Conservation (phyloP, 2,797 vertebrate genomes). For the Ceryle rudis region DNA sequence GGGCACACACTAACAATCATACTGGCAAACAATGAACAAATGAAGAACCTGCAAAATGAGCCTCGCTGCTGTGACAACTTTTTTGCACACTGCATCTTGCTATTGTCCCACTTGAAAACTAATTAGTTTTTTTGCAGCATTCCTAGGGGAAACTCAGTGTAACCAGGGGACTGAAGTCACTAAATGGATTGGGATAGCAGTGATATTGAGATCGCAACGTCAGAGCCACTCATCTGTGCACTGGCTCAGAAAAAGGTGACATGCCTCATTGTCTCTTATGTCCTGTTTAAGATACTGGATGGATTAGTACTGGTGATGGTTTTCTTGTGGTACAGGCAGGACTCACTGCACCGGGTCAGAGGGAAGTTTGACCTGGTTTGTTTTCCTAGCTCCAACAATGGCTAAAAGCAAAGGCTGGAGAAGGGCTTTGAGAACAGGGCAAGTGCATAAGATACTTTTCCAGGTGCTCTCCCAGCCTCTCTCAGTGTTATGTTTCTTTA, state of each 20-base stretch:
- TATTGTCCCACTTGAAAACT: neutral
- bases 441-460: neutral
- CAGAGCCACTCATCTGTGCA: neutral
- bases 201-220: rapidly evolving
- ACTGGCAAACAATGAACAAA: neutral
- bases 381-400: neutral
- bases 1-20: neutral
- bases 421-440: neutral
- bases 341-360: rapidly evolving
- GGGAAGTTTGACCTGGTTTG: neutral
- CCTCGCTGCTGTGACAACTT: neutral
- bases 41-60: neutral
- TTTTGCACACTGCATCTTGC: neutral
- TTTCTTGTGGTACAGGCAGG: neutral
- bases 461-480: neutral
- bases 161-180: neutral
- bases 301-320: neutral
- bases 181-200: neutral
- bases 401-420: neutral
- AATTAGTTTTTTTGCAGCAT: neutral
- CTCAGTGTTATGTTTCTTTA: neutral
- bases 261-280: neutral
- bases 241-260: neutral
- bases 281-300: neutral
- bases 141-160: neutral